These are phyloP conservation scores for Pygmarrhopalites habei DNA, from an alignment of 1,140 invertebrate species.

Conservation along the genomic window DNA sequence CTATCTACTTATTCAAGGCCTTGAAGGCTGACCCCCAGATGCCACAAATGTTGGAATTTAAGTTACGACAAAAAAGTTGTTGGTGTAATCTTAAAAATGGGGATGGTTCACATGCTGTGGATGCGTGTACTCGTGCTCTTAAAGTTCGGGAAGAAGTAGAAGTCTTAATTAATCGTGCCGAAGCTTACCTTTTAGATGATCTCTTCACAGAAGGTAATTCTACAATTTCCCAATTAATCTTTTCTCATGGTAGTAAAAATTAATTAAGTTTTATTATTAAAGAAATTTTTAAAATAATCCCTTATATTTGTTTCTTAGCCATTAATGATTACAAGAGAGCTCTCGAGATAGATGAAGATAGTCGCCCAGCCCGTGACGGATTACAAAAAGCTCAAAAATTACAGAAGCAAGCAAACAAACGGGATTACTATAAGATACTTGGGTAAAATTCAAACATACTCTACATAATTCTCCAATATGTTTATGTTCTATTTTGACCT, in stretches of 20 bases:
- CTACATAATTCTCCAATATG: too few relatives aligned
- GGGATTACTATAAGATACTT: constrained; percentile 98
- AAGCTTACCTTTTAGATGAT: constrained; percentile 82
- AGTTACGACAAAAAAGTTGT: constrained; percentile 55
- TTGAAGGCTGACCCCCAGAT: constrained; percentile 55
- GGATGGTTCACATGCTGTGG: constrained; percentile 55
- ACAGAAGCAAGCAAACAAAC: constrained; percentile 83
- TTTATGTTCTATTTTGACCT: too few relatives aligned
- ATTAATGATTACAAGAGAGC: constrained; percentile 80
- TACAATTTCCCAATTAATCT: constrained; percentile 9
- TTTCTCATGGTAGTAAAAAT: background rate
- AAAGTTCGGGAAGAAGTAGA: constrained; percentile 67
- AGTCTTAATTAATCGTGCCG: constrained; percentile 81
- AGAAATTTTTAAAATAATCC: constrained; percentile 6
- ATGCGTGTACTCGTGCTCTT: constrained; percentile 71
- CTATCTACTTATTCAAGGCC: constrained; percentile 45
- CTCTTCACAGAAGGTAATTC: constrained; percentile 81
- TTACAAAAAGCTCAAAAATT: constrained; percentile 82
- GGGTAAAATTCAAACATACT: too few relatives aligned
- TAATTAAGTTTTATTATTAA: too few relatives aligned
- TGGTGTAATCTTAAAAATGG: constrained; percentile 63
- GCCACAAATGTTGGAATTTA: constrained; percentile 53
- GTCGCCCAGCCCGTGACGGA: constrained; percentile 79
- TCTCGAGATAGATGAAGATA: constrained; percentile 71
- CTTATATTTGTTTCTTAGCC: constrained; percentile 52